Evolutionary conservation across 2,797 vertebrate species (phyloP).

Genomic region (Sus cebifrons): DNA sequence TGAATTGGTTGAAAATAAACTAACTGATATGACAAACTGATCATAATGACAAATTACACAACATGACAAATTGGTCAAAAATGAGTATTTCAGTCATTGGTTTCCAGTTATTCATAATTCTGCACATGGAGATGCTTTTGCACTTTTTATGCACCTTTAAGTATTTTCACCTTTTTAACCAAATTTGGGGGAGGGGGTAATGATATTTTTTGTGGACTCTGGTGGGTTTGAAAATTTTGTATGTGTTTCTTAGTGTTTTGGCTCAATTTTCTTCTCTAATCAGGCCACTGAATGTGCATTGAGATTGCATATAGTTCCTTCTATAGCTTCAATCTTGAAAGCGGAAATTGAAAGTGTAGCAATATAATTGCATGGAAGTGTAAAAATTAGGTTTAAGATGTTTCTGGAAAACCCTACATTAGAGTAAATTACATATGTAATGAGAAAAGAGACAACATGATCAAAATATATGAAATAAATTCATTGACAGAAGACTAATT

Average conservation of each 20-base stretch:
- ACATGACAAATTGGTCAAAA: constrained; percentile 35
- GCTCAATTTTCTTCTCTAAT: constrained; percentile 53
- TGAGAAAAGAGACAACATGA: background rate
- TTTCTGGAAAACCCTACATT: background rate
- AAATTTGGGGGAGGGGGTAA: background rate
- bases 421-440: background rate
- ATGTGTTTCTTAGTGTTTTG: constrained; percentile 4
- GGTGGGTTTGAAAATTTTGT: constrained; percentile 5
- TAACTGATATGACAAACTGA: background rate
- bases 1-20: constrained; percentile 44
- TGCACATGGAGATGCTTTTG: background rate
- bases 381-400: background rate
- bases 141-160: constrained; percentile 11
- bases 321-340: constrained; percentile 19
- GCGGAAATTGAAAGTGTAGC: constrained; percentile 56
- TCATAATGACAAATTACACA: constrained; percentile 39
- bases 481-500: background rate
- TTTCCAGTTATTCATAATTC: constrained; percentile 30
- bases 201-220: background rate
- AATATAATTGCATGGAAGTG: background rate
- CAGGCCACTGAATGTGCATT: background rate
- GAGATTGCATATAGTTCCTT: background rate
- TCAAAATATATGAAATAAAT: background rate
- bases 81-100: background rate
- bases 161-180: constrained; percentile 38